Base-by-base conservation (phyloP, 2,888 invertebrate species). In the Cenopis cana region DNA sequence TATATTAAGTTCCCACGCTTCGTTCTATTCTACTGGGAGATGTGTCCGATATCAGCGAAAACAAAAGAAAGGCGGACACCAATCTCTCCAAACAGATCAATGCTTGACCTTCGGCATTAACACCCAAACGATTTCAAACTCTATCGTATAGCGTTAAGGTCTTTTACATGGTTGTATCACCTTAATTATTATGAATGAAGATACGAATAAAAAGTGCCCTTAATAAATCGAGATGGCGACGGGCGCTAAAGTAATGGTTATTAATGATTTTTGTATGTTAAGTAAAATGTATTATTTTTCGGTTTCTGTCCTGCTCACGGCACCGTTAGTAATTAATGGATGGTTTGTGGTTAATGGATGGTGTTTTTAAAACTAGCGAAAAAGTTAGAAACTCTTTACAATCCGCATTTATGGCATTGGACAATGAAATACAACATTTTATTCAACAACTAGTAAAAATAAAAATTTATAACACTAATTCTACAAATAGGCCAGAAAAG, bases 21-120 rank as follows among this genome's bases (percentile, higher is more conserved):
- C 0, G 14, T n/a, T n/a, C 46, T 46, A 41, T 41, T 41, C 41
- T 41, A 46, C n/a, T 2, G 11, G 11, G 12, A 57, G 38, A 36
- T 38, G 12, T 59, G 59, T 20, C 41, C 20, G 59, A 49, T 20
- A 60, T n/a, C 29, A 50, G 29, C 14, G 17, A 62, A 62, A 62
- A 64, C 64, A 64, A 64, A 64, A 64, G 52, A 54, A 64, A 29
- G 52, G 20, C 38, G 52, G 52, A 10, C 36, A 62, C 62, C 52
- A 64, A 64, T 64, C 64, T 62, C 18, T 12, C 36, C 33, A 8
- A 29, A 17, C 20, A 54, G 60, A 18, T 50, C 62, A 50, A 14
- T 33, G 17, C 33, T 61, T 18, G 12, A 8, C 62, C 18, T 29
- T 17, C 10, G 12, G 5, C 17, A 46, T n/a, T n/a, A 50, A 60